Evolutionary conservation across 1,140 invertebrate genomes (phyloP).

Genomic region (Drosophila nebulosa): DNA sequence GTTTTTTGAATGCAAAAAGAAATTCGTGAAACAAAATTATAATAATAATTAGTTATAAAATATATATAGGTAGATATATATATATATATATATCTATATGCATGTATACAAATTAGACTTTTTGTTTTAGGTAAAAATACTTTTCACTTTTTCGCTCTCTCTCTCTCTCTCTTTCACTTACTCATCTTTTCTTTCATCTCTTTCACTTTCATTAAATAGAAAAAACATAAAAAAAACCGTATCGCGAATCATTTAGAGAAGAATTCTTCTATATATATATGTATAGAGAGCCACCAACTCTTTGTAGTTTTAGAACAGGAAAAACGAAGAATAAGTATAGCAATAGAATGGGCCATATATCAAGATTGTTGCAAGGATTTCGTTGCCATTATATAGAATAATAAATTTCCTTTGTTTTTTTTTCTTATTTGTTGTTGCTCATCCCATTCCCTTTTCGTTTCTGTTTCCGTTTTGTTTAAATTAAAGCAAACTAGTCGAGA

Average conservation of each 20-base stretch:
- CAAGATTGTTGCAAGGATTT: conserved; percentile 56
- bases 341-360: conserved; percentile 33
- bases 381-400: conserved; percentile 63
- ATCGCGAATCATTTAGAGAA: background rate
- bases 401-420: conserved; percentile 41
- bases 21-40: conserved; percentile 59
- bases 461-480: conserved; percentile 38
- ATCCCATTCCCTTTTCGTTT: conserved; percentile 25
- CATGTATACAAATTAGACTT: conserved; percentile 57
- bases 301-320: background rate
- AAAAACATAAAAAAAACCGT: conserved; percentile 19
- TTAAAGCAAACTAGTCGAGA: conserved; percentile 77
- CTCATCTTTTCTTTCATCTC: conserved; percentile 20
- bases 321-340: background rate
- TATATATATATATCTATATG: conserved; percentile 30
- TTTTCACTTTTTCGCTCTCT: conserved; percentile 24
- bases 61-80: conserved; percentile 43
- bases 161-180: conserved; percentile 17
- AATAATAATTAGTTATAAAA: conserved; percentile 27
- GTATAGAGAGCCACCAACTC: background rate
- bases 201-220: conserved; percentile 50
- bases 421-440: conserved; percentile 13
- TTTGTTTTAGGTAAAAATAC: conserved; percentile 61
- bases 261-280: background rate
- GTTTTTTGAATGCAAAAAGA: conserved; percentile 57